Percentiles rank a stretch among this genome's conserved stretches.
These are phyloP conservation scores for Spongilla lacustris DNA, from an alignment of 37 sponge, comb jelly and placozoan species.

Conservation along the genomic window DNA sequence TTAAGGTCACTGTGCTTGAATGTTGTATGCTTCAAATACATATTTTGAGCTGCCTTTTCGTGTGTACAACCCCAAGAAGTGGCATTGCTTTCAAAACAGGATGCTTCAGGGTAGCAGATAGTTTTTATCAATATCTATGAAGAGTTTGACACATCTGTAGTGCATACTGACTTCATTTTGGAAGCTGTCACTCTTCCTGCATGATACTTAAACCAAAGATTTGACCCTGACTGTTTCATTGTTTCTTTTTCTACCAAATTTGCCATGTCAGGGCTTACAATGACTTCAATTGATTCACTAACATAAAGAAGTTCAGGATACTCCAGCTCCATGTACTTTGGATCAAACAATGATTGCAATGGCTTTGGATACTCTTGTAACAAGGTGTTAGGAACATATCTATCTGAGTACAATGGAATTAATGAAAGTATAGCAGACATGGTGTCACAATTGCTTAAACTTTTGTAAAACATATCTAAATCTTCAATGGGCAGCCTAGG, in stretches of 20 bases:
- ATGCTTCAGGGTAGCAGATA: conserved; percentile 44
- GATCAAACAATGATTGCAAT: conserved; percentile 12
- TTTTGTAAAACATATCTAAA: not conserved
- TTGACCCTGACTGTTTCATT: conserved; percentile 4
- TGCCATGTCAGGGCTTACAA: conserved; percentile 16
- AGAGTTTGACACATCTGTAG: conserved; percentile 19
- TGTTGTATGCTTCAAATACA: not conserved
- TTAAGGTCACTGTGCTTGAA: not conserved
- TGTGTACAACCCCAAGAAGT: conserved; percentile 47
- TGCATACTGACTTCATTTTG: conserved; percentile 15
- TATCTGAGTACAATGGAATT: conserved; percentile 10
- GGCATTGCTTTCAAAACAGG: conserved; percentile 3
- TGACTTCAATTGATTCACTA: not conserved
- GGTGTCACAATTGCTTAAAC: not conserved
- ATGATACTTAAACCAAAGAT: conserved; percentile 28
- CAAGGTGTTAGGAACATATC: conserved; percentile 23
- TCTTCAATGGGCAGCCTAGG: not conserved
- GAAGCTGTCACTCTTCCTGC: conserved; percentile 49
- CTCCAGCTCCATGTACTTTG: not conserved
- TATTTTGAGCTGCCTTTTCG: conserved; percentile 26
- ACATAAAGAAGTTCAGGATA: conserved; percentile 14
- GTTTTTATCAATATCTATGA: conserved; percentile 8
- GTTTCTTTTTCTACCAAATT: conserved; percentile 22
- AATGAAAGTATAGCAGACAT: conserved; percentile 43
- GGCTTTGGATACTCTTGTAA: conserved; percentile 13